These are phyloP conservation scores for Dallia pectoralis DNA, from an alignment of 2,797 vertebrate species.

Conservation along the genomic window DNA sequence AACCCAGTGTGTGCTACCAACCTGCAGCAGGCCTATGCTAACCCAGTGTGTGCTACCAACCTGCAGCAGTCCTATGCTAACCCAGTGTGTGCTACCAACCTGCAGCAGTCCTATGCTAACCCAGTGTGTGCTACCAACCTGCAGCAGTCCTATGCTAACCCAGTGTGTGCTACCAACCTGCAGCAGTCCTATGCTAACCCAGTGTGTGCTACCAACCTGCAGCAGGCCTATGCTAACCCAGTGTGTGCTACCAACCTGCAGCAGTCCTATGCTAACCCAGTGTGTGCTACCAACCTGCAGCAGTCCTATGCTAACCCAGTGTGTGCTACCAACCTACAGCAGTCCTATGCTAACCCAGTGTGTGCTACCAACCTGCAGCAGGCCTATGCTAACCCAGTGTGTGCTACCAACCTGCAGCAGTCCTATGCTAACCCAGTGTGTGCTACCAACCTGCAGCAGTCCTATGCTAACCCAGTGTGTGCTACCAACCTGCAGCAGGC, in stretches of 20 bases:
- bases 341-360: conserved; percentile 88
- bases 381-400: conserved; percentile 86
- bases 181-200: conserved; percentile 85
- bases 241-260: conserved; percentile 82
- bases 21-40: conserved; percentile 86
- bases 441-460: conserved; percentile 80
- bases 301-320: conserved; percentile 88
- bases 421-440: conserved; percentile 87
- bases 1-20: conserved; percentile 82
- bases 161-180: conserved; percentile 85
- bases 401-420: conserved; percentile 81
- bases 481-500: conserved; percentile 81
- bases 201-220: conserved; percentile 82
- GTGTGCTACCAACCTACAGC: conserved; percentile 79
- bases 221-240: conserved; percentile 88
- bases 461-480: conserved; percentile 87
- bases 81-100: conserved; percentile 82
- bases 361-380: conserved; percentile 81
- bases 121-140: conserved; percentile 85
- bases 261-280: conserved; percentile 86
- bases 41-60: conserved; percentile 84
- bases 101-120: conserved; percentile 85
- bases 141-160: conserved; percentile 85
- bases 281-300: conserved; percentile 82
- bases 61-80: conserved; percentile 86